phyloP scores from a whole-genome alignment of 2,797 vertebrate genomes.

The Cryptoprocta ferox region DNA sequence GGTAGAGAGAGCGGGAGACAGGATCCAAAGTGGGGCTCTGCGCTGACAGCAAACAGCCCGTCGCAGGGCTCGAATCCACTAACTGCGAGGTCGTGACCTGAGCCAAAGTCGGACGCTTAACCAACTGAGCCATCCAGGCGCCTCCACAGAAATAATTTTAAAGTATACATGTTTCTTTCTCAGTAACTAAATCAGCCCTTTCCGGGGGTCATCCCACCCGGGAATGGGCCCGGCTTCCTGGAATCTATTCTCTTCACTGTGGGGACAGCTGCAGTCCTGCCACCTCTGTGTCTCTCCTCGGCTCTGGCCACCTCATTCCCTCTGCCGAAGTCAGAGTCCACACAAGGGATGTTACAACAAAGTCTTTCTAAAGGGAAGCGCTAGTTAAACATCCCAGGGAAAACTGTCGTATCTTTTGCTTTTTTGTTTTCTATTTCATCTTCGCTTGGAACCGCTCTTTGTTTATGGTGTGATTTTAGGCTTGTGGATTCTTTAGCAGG shows the following conservation, averaged over 20 bases:
- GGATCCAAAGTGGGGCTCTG: too few species aligned
- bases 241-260: too few species aligned
- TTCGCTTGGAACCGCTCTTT: not conserved
- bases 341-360: not conserved
- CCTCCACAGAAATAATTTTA: not conserved
- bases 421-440: not conserved
- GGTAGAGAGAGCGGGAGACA: too few species aligned
- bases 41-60: too few species aligned
- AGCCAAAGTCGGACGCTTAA: too few species aligned
- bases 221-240: not conserved
- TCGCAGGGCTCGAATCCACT: too few species aligned
- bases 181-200: not conserved
- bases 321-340: not conserved
- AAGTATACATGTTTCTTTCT: constrained; percentile 25
- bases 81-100: too few species aligned
- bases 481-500: not conserved
- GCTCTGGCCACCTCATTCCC: not conserved
- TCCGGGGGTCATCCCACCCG: not conserved
- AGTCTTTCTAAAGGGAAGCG: not conserved
- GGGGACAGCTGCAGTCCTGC: not conserved
- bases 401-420: not conserved
- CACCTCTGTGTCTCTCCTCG: not conserved
- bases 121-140: too few species aligned
- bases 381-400: not conserved
- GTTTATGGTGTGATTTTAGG: not conserved